Base-by-base conservation (phyloP, 2,797 vertebrate species). In the Enteromius unitaeniatus region DNA sequence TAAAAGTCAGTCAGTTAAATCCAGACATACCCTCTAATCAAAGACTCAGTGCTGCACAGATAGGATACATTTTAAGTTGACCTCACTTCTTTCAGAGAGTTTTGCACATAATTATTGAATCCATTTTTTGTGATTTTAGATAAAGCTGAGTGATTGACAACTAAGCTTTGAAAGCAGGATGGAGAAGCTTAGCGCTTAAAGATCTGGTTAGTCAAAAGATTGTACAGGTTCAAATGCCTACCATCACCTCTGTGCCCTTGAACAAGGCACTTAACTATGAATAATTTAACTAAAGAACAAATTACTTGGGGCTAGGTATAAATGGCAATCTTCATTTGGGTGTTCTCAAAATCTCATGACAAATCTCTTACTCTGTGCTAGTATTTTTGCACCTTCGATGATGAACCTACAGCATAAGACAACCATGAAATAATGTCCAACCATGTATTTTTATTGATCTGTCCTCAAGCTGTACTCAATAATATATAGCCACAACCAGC, bases 1-100 rank as follows among this genome's bases (percentile, higher is more conserved):
- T 84, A 84, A 78, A 83, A 70, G 40, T 78, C 74, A 78, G 64
- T 60, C 65, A 45, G 64, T 26, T 83, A 60, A 78, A 84, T 78
- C 65, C 26, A 78, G 75, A 69, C 40, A 68, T 70, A 62, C 64
- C 6, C 76, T 69, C 45, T 70, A 70, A 70, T 62, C 65, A 68
- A 26, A 78, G 49, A 83, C 37, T 58, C 14, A n/a, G 1, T 34
- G 37, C 23, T 68, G 19, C 26, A n/a, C 62, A 78, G 82, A 62
- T 77, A 55, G 62, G 34, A 77, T 77, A 68, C 49, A 70, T 42
- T 70, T 58, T 47, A 45, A 70, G 82, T 26, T 21, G 34, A 34
- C 82, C 74, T 21, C 51, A 78, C 21, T 23, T 83, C 15, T 70
- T 55, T 78, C 53, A 62, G 21, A 14, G n/a, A 74, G 26, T 31